Conservation (phyloP, 2,797 vertebrate genomes). For the Microctenopoma steveboyesi region DNA sequence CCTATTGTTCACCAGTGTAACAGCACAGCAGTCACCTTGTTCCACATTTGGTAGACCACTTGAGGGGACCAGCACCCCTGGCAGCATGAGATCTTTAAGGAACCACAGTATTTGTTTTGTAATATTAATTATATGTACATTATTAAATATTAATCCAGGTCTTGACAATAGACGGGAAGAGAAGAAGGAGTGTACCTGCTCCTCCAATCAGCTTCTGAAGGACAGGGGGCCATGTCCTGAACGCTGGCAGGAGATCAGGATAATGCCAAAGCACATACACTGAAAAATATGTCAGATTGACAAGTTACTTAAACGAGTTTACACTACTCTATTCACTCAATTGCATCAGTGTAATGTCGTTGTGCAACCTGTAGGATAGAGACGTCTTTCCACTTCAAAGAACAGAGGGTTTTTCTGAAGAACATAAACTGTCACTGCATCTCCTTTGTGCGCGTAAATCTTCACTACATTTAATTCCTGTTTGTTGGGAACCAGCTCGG, state of each 20-base stretch:
- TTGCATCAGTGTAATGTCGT: not conserved
- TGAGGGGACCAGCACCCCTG: slow-evolving; percentile 89
- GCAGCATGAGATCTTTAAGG: slow-evolving; percentile 94
- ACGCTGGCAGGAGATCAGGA: slow-evolving; percentile 88
- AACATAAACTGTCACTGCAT: slow-evolving; percentile 87
- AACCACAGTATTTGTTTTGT: slow-evolving; percentile 21
- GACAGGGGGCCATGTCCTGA: slow-evolving; percentile 93
- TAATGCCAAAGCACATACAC: slow-evolving; percentile 92
- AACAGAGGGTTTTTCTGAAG: slow-evolving; percentile 91
- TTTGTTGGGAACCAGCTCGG: slow-evolving; percentile 91
- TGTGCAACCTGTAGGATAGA: slow-evolving; percentile 93
- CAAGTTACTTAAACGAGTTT: not conserved
- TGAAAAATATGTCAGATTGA: slow-evolving; percentile 60
- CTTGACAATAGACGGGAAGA: not conserved
- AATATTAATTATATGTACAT: not conserved
- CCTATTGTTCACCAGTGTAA: slow-evolving; percentile 90
- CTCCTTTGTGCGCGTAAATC: slow-evolving; percentile 90
- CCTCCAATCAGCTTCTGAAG: slow-evolving; percentile 92
- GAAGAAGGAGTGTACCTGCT: slow-evolving; percentile 84
- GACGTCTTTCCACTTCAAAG: slow-evolving; percentile 89
- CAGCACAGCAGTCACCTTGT: slow-evolving; percentile 86
- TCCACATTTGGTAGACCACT: slow-evolving; percentile 88
- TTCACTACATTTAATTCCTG: slow-evolving; percentile 93
- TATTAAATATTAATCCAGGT: not conserved
- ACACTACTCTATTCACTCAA: not conserved